Base-by-base conservation (phyloP, 2,888 invertebrate species). In the Drosophila mulleri region DNA sequence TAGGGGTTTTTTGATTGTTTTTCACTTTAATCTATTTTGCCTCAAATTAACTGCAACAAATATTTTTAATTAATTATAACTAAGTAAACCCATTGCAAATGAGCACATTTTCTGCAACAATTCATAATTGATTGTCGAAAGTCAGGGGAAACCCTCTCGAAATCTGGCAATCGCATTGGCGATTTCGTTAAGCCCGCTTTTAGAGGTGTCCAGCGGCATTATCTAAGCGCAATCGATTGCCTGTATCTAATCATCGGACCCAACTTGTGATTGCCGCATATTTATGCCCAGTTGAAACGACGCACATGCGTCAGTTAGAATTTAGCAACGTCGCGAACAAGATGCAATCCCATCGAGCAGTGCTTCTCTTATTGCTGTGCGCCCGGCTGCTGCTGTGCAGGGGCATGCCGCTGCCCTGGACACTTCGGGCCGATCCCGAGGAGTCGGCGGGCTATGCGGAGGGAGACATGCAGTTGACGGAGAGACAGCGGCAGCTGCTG, bases 381-480 rank as follows among this genome's bases (percentile, higher is more conserved):
- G 57, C 52, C 8, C 59, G 58, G 26, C 26, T 72, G 7, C 35
- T 59, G 18, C 47, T 16, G 57, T 61, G 59, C 20, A 62, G 29
- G 8, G 69, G 76, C 3, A 5, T 58, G 5, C 79, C 78, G 0
- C 1, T 80, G 6, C 29, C 58, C 1, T 18, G 29, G 41, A 35
- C 45, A 44, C 0, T 16, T 16, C 8, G 23, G n/a, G 16, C 50
- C 3, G 96, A 96, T 90, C 96, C 96, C 0, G 97, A 97, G 90
- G 96, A 97, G 89, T 91, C 95, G 73, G 96, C 96, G 0, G 95
- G 94, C 18, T 96, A 96, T 82, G 94, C 94, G 0, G 95, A 97
- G 91, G 96, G 96, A 3, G 97, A 97, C 84, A 96, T 97, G 82
- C 91, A 96, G 42, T 94, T 96, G 73, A 95, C 95, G 0, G 74